A percentile compares a stretch with the other conserved stretches of the same genome.
These are phyloP conservation scores for Amblyteles armatorius DNA, from an alignment of 2,888 invertebrate species.

Conservation along the genomic window DNA sequence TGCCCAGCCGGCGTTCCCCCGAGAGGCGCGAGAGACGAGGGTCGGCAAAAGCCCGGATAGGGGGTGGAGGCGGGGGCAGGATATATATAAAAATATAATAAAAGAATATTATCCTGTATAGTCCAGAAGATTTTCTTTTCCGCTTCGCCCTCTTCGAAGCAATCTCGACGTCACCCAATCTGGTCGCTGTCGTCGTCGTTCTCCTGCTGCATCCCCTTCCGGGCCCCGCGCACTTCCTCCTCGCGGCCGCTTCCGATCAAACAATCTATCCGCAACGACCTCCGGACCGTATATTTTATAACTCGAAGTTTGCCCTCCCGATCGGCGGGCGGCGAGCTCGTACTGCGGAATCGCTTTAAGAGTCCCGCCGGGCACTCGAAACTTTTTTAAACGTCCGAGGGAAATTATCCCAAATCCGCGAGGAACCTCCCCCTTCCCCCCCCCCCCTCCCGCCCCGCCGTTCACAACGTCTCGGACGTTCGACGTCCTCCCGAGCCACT, in stretches of 20 bases:
- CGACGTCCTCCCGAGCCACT: constrained; percentile 39
- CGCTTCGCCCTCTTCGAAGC: constrained; percentile 57
- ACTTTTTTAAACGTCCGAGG: constrained; percentile 70
- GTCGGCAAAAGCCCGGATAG: not conserved
- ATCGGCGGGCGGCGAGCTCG: not conserved
- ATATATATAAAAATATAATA: constrained; percentile 49
- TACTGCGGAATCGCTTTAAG: constrained; percentile 54
- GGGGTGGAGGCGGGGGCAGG: not conserved
- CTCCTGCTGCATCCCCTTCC: constrained; percentile 15
- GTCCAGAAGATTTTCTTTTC: constrained; percentile 54
- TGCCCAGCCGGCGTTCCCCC: constrained; percentile 12
- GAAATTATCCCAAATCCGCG: constrained; percentile 66
- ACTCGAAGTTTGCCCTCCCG: constrained; percentile 56
- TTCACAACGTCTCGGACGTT: constrained; percentile 17
- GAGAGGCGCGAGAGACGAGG: not conserved
- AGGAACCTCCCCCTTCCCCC: not conserved
- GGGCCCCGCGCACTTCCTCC: constrained; percentile 20
- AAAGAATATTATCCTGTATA: constrained; percentile 59
- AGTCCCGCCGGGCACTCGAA: constrained; percentile 67
- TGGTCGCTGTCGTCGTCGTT: constrained; percentile 8
- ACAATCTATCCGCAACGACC: constrained; percentile 66
- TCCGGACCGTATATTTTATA: constrained; percentile 64
- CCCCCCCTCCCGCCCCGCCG: constrained; percentile 24
- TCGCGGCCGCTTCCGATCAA: constrained; percentile 57
- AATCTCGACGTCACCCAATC: constrained; percentile 63